Evolutionary conservation across 2,797 vertebrate genomes (phyloP).

Genomic region (Microcaecilia unicolor): DNA sequence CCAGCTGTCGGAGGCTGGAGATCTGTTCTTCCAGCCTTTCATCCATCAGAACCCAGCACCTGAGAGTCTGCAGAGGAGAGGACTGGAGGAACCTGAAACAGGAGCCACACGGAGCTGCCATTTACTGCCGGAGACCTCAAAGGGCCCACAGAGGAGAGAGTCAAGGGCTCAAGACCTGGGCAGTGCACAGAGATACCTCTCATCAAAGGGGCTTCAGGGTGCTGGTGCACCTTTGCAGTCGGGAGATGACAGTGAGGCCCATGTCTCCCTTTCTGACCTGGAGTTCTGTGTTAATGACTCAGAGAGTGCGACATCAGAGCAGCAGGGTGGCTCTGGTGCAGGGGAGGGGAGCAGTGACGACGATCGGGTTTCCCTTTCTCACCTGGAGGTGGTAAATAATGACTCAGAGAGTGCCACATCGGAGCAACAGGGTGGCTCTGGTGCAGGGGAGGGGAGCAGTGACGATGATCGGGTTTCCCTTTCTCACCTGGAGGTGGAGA

Average conservation of each 20-base stretch:
- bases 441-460: too few species aligned
- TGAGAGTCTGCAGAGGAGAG: fast-evolving
- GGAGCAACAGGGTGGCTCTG: too few species aligned
- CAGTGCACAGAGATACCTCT: neutral
- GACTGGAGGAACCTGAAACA: neutral
- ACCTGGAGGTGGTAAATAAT: slow-evolving; percentile 7
- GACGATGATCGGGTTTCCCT: neutral
- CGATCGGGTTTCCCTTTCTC: slow-evolving; percentile 11
- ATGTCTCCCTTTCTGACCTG: too few species aligned
- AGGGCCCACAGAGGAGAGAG: too few species aligned
- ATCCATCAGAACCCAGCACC: neutral
- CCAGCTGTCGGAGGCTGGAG: slow-evolving; percentile 74
- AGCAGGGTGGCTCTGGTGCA: too few species aligned
- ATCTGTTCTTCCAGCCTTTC: slow-evolving; percentile 77
- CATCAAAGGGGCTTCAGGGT: fast-evolving
- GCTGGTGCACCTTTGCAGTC: too few species aligned
- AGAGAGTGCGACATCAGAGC: too few species aligned
- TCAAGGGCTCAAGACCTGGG: fast-evolving
- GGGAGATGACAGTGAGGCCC: neutral
- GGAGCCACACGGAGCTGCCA: too few species aligned
- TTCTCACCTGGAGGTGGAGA: too few species aligned
- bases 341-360: too few species aligned
- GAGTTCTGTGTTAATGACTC: too few species aligned
- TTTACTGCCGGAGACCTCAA: neutral
- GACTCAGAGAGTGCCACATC: too few species aligned